phyloP scores from a whole-genome alignment of 2,113 vertebrate genomes.

The Onychostruthus taczanowskii region DNA sequence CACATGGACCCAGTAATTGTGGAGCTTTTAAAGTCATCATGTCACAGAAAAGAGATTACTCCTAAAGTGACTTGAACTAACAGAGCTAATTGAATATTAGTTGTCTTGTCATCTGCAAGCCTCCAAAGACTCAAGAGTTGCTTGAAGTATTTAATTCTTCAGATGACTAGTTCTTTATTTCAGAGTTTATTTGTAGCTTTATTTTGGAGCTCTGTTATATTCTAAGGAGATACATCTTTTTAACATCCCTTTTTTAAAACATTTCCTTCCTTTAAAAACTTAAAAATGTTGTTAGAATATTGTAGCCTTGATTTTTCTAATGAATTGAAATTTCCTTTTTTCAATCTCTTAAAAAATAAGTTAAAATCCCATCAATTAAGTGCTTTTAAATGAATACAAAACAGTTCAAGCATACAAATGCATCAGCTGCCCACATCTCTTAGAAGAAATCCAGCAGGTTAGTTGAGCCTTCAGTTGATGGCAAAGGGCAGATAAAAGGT shows the following conservation, averaged over 20 bases:
- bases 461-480: not conserved
- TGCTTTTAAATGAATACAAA: not conserved
- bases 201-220: not conserved
- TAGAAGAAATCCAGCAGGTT: not conserved
- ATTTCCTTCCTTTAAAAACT: not conserved
- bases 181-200: not conserved
- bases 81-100: not conserved
- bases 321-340: not conserved
- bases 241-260: not conserved
- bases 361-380: not conserved
- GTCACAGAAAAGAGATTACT: not conserved
- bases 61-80: not conserved
- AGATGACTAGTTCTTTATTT: not conserved
- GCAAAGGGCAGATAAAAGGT: not conserved
- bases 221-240: not conserved
- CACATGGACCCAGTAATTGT: not conserved
- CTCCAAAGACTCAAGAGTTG: not conserved
- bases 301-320: not conserved
- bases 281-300: not conserved
- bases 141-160: not conserved
- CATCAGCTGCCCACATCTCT: not conserved
- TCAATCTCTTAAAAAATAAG: not conserved
- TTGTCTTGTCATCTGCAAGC: not conserved
- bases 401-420: not conserved
- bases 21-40: not conserved